These are phyloP conservation scores for Contarinia nasturtii DNA, from an alignment of 1,140 invertebrate species.

Conservation along the genomic window DNA sequence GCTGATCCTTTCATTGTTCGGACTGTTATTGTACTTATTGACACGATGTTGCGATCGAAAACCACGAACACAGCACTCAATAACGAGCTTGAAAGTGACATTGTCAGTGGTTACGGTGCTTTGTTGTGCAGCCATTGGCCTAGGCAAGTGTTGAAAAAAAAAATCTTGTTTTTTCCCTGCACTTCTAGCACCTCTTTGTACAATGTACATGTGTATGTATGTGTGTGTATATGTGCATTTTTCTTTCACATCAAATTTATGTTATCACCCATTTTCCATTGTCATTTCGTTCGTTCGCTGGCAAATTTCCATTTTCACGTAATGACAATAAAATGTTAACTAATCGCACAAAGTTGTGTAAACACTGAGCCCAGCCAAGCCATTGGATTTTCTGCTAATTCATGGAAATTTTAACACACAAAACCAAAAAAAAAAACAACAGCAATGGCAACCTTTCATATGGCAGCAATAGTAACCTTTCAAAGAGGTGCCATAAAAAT, in stretches of 20 bases:
- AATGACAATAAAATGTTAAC: too few relatives aligned
- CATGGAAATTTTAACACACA: too few relatives aligned
- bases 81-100: constrained; percentile 63
- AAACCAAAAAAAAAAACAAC: too few relatives aligned
- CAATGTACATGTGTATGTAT: background rate
- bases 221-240: background rate
- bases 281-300: background rate
- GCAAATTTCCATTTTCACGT: background rate
- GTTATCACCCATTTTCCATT: too few relatives aligned
- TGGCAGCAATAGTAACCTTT: too few relatives aligned
- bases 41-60: constrained; percentile 86
- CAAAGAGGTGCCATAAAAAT: too few relatives aligned
- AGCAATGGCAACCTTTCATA: too few relatives aligned
- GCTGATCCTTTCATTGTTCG: constrained; percentile 71
- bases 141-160: constrained; percentile 11
- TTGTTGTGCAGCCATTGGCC: constrained; percentile 54
- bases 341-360: too few relatives aligned
- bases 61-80: constrained; percentile 62
- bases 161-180: background rate
- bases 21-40: constrained; percentile 75
- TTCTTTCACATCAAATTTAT: too few relatives aligned
- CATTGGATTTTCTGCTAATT: too few relatives aligned
- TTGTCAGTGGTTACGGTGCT: constrained; percentile 67
- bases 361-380: too few relatives aligned
- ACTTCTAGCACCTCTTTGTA: background rate